Conservation (phyloP, 2,113 vertebrate species). For the Hydrochoerus hydrochaeris region DNA sequence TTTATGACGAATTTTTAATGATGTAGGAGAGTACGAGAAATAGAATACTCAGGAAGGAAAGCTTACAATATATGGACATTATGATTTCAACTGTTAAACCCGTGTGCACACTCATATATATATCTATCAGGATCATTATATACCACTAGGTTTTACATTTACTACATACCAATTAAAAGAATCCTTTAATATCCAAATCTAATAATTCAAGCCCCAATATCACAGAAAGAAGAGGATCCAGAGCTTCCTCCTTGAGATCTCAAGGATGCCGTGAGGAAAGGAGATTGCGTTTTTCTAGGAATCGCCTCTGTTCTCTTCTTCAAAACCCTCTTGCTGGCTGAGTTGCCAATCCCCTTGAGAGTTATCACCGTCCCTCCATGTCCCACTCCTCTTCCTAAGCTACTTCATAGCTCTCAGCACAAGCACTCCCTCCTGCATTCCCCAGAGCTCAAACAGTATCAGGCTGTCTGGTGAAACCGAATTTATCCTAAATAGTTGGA, state of each 20-base stretch:
- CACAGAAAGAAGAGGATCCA: background rate
- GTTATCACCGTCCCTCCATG: background rate
- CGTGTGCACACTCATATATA: background rate
- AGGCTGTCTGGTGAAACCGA: background rate
- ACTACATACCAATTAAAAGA: background rate
- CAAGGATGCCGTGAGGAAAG: background rate
- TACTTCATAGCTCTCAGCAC: background rate
- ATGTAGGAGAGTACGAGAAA: background rate
- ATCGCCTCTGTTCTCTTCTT: background rate
- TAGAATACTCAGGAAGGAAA: background rate
- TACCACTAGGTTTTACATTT: background rate
- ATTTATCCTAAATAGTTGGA: background rate
- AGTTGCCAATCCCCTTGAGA: background rate
- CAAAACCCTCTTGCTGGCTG: background rate
- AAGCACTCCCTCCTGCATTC: background rate
- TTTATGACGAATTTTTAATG: slow-evolving; percentile 44
- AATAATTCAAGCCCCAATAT: background rate
- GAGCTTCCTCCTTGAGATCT: background rate
- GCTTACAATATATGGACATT: background rate
- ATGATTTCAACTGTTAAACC: background rate
- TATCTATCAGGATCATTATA: background rate
- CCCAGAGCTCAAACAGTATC: background rate
- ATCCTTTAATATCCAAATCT: background rate
- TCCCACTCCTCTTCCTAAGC: background rate
- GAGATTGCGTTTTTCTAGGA: background rate